Base-by-base conservation (phyloP, 1,140 invertebrate genomes). In the Marisa cornuarietis region DNA sequence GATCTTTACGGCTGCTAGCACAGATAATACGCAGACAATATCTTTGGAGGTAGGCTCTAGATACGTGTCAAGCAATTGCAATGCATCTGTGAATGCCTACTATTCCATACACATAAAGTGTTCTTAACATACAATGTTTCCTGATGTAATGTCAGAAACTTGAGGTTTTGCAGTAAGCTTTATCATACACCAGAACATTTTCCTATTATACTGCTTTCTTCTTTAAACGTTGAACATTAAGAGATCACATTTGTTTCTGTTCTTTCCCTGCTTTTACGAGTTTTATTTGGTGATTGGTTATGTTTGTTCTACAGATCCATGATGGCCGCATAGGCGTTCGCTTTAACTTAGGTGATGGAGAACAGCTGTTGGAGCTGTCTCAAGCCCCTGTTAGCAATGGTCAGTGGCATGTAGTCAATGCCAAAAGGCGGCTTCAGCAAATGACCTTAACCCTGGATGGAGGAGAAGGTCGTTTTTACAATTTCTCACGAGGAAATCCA, bases 361-460 rank as follows among this genome's bases (percentile, higher is more conserved):
- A 14, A 95, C 94, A 85, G 95, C 62, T 96, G 88, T 94, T 99
- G 78, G 97, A 96, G 95, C 92, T 99, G 18, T 96, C 95, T 77
- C 94, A 95, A 54, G 95, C 98, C 22, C 93, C 94, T 6, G 97
- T 98, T 2, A 96, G 97, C 88, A 97, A 99, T 91, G 98, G 98
- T 18, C 96, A 98, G 86, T 99, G 98, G 98, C 98, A 99, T 89
- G 96, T 96, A 14, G 96, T 97, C 0, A 93, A 95, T 42, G 80
- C 91, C 71, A 80, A 86, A 24, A 93, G 98, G 79, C 97, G 96
- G 84, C 97, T 98, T 61, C 97, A 96, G 61, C 96, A 96, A 11
- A 97, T 98, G n/a, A 96, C 95, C 18, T 90, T 99, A 68, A 96
- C 96, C 88, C 91, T 99, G 66, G 98, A 99, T 90, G 96, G 96